Conservation (phyloP, 2,888 invertebrate species). For the Aspidiotus rigidus region DNA sequence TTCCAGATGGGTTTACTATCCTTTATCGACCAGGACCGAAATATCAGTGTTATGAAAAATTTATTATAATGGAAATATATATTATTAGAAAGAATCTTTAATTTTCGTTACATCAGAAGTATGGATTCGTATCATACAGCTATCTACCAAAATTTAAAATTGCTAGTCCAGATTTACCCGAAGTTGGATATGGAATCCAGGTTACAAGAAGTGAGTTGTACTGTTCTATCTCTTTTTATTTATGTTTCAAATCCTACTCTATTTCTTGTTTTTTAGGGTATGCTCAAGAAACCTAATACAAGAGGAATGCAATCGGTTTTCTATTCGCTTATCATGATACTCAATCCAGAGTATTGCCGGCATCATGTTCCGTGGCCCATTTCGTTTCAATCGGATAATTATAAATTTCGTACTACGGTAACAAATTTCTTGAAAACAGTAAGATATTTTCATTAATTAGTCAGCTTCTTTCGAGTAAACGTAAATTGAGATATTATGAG, state of each 20-base stretch:
- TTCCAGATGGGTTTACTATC: too few relatives aligned
- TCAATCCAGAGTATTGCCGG: slow-evolving; percentile 23
- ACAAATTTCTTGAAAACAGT: slow-evolving; percentile 22
- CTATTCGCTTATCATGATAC: slow-evolving; percentile 10
- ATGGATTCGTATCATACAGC: slow-evolving; percentile 17
- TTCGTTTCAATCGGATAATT: slow-evolving; percentile 9
- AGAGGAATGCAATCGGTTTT: slow-evolving; percentile 27
- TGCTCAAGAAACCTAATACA: slow-evolving; percentile 24
- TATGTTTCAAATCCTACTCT: not conserved
- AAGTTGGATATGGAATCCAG: slow-evolving; percentile 22
- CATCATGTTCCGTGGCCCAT: slow-evolving; percentile 23
- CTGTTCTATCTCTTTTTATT: not conserved
- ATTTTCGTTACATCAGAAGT: too few relatives aligned
- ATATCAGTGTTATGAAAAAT: too few relatives aligned
- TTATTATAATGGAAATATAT: too few relatives aligned
- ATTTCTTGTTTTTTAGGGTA: slow-evolving; percentile 2
- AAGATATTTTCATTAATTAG: not conserved
- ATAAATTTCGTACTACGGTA: slow-evolving; percentile 17
- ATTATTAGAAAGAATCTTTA: too few relatives aligned
- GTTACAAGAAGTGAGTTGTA: slow-evolving; percentile 10
- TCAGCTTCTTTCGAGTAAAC: not conserved
- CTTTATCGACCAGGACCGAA: too few relatives aligned
- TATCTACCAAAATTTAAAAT: slow-evolving; percentile 18
- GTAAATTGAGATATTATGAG: not conserved
- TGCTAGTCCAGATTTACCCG: slow-evolving; percentile 13